Conservation (phyloP, 2,888 invertebrate genomes). For the Hydropsyche betteni region DNA sequence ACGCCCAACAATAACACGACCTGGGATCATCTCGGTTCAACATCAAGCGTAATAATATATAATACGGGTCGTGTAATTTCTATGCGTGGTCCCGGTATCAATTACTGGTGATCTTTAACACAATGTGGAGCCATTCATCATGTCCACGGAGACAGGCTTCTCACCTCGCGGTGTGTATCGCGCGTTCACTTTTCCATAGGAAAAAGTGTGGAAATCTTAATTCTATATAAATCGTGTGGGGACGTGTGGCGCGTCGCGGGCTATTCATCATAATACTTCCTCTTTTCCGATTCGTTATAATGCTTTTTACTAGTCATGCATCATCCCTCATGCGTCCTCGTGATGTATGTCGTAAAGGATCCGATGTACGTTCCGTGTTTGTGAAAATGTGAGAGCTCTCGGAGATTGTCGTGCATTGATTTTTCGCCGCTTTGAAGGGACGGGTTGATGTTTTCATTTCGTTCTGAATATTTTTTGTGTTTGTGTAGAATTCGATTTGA, state of each 20-base stretch:
- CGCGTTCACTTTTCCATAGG: neutral
- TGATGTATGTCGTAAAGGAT: too few relatives aligned
- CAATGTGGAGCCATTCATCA: constrained; percentile 25
- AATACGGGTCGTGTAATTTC: too few relatives aligned
- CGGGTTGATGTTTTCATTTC: too few relatives aligned
- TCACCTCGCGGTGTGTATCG: neutral
- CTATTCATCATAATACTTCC: constrained; percentile 26
- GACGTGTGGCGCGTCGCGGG: neutral
- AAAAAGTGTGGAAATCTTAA: constrained; percentile 8
- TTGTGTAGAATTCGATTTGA: too few relatives aligned
- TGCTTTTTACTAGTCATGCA: constrained; percentile 2
- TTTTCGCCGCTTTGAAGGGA: too few relatives aligned
- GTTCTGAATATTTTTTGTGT: too few relatives aligned
- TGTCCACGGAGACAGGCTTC: neutral
- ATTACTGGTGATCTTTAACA: constrained; percentile 21
- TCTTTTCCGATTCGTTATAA: constrained; percentile 20
- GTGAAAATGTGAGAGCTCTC: too few relatives aligned
- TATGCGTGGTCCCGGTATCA: neutral
- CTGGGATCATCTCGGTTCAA: too few relatives aligned
- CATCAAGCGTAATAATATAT: too few relatives aligned
- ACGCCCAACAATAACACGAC: too few relatives aligned
- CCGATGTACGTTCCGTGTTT: too few relatives aligned
- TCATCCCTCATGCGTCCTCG: neutral
- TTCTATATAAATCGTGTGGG: constrained; percentile 6
- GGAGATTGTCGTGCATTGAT: too few relatives aligned